phyloP scores from a whole-genome alignment of 2,888 invertebrate genomes.

The Tridacna gigas region DNA sequence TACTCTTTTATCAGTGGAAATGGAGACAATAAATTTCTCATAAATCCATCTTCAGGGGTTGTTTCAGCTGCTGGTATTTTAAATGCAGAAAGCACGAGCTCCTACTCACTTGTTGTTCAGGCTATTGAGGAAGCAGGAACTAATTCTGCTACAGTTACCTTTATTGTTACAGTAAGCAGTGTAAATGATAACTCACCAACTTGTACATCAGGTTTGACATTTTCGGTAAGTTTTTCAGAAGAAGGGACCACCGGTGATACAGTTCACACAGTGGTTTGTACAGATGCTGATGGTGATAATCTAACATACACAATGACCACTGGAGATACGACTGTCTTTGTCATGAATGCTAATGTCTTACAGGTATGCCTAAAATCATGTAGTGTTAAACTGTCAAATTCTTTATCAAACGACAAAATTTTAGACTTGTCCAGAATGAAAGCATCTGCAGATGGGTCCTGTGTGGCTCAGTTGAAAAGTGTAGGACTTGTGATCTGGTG shows the following conservation, averaged over 20 bases:
- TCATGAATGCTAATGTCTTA: slow-evolving; percentile 53
- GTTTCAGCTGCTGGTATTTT: slow-evolving; percentile 69
- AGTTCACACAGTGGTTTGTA: slow-evolving; percentile 64
- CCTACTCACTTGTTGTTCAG: slow-evolving; percentile 67
- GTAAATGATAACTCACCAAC: slow-evolving; percentile 69
- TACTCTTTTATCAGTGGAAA: slow-evolving; percentile 72
- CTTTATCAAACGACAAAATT: too few species aligned
- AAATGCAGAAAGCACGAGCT: slow-evolving; percentile 71
- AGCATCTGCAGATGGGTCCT: too few species aligned
- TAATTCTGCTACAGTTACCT: slow-evolving; percentile 60
- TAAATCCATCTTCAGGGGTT: slow-evolving; percentile 67
- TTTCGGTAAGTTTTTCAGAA: slow-evolving; percentile 65
- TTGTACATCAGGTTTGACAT: slow-evolving; percentile 60
- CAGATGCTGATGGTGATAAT: slow-evolving; percentile 66
- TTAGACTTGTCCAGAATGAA: too few species aligned
- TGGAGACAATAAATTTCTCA: slow-evolving; percentile 64
- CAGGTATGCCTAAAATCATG: slow-evolving; percentile 29
- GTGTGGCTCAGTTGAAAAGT: too few species aligned
- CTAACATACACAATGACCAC: slow-evolving; percentile 63
- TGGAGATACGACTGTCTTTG: slow-evolving; percentile 66
- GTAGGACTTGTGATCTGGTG: too few species aligned
- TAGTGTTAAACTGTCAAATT: too few species aligned
- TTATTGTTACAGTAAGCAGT: slow-evolving; percentile 57
- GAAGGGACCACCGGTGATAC: slow-evolving; percentile 43
- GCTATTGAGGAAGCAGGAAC: slow-evolving; percentile 65